These are phyloP conservation scores for Brachypodius melanocephalos DNA, from an alignment of 2,113 vertebrate species.

Conservation along the genomic window DNA sequence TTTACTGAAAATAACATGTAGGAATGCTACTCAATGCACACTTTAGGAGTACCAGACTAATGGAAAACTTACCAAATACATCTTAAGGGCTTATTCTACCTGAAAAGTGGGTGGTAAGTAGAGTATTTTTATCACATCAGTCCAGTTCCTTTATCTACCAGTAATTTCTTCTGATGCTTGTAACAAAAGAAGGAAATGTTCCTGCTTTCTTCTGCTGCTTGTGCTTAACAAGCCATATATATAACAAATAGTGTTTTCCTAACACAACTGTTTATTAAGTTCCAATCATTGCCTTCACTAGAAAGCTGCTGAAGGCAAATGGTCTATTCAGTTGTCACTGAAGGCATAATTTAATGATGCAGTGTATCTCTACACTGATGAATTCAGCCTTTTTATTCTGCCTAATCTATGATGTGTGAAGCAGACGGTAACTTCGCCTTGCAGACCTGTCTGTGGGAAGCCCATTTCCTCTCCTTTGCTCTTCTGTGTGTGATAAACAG, in stretches of 20 bases:
- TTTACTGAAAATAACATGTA: background rate
- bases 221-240: background rate
- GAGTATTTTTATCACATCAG: background rate
- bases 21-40: background rate
- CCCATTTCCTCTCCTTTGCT: background rate
- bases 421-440: background rate
- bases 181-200: background rate
- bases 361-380: background rate
- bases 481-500: background rate
- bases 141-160: background rate
- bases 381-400: conserved; percentile 13
- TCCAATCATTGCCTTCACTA: background rate
- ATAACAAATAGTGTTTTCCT: background rate
- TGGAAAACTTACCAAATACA: background rate
- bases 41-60: background rate
- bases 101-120: background rate
- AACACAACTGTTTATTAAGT: conserved; percentile 21
- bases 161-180: background rate
- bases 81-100: background rate
- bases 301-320: conserved; percentile 31
- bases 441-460: background rate
- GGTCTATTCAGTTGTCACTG: conserved; percentile 11
- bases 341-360: background rate
- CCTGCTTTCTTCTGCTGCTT: background rate
- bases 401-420: background rate